phyloP scores from a whole-genome alignment of 2,888 invertebrate species.

The Eilema depressum region DNA sequence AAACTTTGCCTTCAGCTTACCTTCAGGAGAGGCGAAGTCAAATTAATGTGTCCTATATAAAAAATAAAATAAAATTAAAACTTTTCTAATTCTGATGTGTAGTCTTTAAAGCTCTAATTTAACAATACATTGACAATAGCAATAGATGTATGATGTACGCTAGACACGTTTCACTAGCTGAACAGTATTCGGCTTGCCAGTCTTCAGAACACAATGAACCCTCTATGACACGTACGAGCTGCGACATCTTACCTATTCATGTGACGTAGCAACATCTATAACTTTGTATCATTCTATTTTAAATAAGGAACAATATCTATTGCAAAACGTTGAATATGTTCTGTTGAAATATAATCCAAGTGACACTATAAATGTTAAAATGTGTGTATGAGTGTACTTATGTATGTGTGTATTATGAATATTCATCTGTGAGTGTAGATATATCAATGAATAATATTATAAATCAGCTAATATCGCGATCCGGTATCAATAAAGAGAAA shows the following conservation, averaged over 20 bases:
- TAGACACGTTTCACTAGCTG: constrained; percentile 1
- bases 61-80: too few relatives aligned
- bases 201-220: constrained; percentile 17
- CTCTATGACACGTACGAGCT: constrained; percentile 1
- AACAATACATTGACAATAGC: neutral
- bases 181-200: constrained; percentile 6
- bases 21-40: too few relatives aligned
- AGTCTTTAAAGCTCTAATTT: neutral
- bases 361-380: neutral
- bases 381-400: too few relatives aligned
- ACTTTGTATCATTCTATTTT: neutral
- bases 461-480: too few relatives aligned
- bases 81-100: neutral
- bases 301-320: neutral
- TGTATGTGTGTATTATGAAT: too few relatives aligned
- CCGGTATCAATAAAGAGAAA: too few relatives aligned
- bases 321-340: neutral
- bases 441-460: too few relatives aligned
- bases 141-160: neutral
- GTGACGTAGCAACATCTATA: constrained; percentile 2
- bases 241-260: constrained; percentile 7
- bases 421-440: too few relatives aligned
- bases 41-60: too few relatives aligned
- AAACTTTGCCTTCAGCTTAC: too few relatives aligned
- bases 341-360: neutral